Evolutionary conservation across 2,888 invertebrate species (phyloP).

Genomic region (Caenorhabditis becei): DNA sequence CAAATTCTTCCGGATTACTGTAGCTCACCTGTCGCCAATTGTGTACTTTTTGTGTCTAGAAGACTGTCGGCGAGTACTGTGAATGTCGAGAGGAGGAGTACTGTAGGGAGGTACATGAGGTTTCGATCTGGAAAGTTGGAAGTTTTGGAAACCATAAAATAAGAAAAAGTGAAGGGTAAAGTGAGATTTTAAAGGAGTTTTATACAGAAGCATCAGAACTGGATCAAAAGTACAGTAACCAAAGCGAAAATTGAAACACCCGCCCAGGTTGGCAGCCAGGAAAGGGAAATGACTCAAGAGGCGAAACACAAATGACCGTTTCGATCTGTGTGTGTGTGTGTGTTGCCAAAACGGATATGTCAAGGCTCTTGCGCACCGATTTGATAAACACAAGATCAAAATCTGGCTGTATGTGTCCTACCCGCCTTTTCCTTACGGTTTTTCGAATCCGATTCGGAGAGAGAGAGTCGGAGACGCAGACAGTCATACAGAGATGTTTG

Average conservation of each 20-base stretch:
- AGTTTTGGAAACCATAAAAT: neutral
- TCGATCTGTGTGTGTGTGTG: neutral
- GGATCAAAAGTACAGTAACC: neutral
- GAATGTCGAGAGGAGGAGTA: conserved; percentile 4
- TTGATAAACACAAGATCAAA: conserved; percentile 4
- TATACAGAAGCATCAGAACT: too few relatives aligned
- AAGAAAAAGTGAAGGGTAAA: too few relatives aligned
- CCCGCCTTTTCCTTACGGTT: neutral
- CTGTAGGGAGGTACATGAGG: neutral
- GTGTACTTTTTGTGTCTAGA: neutral
- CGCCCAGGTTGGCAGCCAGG: neutral
- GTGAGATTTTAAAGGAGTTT: too few relatives aligned
- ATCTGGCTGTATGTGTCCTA: neutral
- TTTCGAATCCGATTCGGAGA: neutral
- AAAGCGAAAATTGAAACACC: neutral
- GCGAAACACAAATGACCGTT: neutral
- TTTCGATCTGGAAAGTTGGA: neutral
- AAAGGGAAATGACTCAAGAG: neutral
- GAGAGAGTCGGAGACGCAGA: neutral
- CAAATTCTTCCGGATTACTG: too few relatives aligned
- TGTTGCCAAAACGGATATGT: conserved; percentile 4
- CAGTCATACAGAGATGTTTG: neutral
- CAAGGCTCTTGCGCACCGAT: neutral
- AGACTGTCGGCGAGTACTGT: neutral
- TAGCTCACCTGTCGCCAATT: neutral